A percentile compares a stretch with the other conserved stretches of the same genome.
phyloP scores from a whole-genome alignment of 2,797 vertebrate species.

The Xiphophorus birchmanni region DNA sequence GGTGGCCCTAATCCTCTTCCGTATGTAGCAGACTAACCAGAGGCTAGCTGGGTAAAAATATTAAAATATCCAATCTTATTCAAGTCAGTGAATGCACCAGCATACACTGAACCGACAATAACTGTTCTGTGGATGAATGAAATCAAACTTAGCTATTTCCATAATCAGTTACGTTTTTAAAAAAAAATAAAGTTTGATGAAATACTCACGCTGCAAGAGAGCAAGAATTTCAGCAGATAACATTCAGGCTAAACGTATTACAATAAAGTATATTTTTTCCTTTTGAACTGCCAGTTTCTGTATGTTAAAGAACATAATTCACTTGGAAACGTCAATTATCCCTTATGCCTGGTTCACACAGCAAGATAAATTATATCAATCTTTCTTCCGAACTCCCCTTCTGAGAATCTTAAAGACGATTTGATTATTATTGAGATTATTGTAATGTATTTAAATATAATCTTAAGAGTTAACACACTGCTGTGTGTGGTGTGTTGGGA shows the following conservation, averaged over 20 bases:
- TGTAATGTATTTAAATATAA: too few species aligned
- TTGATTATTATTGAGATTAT: too few species aligned
- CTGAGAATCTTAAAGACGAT: too few species aligned
- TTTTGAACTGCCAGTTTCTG: background rate
- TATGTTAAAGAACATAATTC: background rate
- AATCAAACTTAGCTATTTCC: background rate
- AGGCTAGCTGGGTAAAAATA: background rate
- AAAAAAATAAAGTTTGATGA: background rate
- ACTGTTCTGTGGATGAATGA: background rate
- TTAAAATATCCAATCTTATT: background rate
- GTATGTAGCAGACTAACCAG: background rate
- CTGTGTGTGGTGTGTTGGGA: too few species aligned
- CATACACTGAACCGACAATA: background rate
- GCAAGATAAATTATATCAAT: too few species aligned
- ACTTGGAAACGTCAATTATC: background rate
- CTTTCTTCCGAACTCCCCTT: too few species aligned
- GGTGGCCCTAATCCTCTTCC: too few species aligned
- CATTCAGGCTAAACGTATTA: background rate
- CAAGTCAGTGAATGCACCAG: background rate
- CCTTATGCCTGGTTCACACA: too few species aligned
- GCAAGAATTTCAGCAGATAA: background rate
- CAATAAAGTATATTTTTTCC: background rate
- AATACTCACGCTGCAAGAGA: background rate
- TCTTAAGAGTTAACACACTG: too few species aligned
- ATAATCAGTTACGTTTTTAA: too few species aligned